Percentiles rank a stretch among this genome's conserved stretches.
phyloP scores from a whole-genome alignment of 2,113 vertebrate species.

The Embiotoca jacksoni region DNA sequence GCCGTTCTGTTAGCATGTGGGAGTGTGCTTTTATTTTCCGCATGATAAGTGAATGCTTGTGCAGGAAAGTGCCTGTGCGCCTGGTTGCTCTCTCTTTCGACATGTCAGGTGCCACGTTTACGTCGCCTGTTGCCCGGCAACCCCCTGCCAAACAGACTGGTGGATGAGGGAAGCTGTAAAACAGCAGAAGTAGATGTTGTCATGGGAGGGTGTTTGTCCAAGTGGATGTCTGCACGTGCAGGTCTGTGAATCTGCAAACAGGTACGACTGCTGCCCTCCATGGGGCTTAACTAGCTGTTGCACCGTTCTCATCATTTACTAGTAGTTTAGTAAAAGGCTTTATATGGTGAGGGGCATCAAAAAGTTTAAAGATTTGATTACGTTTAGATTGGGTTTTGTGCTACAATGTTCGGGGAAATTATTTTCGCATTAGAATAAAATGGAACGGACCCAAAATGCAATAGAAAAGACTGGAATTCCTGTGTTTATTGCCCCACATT shows the following conservation, averaged over 20 bases:
- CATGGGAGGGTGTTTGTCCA: constrained; percentile 35
- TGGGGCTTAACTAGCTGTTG: constrained; percentile 47
- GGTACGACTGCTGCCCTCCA: constrained; percentile 62
- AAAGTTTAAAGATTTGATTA: constrained; percentile 6
- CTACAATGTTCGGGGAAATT: not conserved
- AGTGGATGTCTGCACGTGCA: constrained; percentile 18
- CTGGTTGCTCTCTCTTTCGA: constrained; percentile 64
- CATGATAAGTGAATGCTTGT: constrained; percentile 49
- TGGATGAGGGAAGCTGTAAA: constrained; percentile 60
- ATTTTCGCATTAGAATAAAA: not conserved
- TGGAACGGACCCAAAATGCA: too few species aligned
- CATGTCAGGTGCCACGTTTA: constrained; percentile 75
- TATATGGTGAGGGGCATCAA: not conserved
- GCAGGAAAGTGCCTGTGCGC: constrained; percentile 49
- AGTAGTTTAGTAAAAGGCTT: not conserved
- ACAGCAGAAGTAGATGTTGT: constrained; percentile 60
- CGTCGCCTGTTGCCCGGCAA: constrained; percentile 77
- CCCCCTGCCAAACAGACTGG: constrained; percentile 67
- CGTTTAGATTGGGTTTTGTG: constrained; percentile 4
- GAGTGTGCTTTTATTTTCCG: constrained; percentile 38
- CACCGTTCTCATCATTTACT: constrained; percentile 30
- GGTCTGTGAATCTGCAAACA: constrained; percentile 25
- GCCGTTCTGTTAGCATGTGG: not conserved
- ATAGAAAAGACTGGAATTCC: too few species aligned
- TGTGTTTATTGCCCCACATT: too few species aligned